Evolutionary conservation across 2,113 vertebrate species (phyloP), one percentile per base, ranked within the genome.

Genomic region (Greenwoodochromis staneri): DNA sequence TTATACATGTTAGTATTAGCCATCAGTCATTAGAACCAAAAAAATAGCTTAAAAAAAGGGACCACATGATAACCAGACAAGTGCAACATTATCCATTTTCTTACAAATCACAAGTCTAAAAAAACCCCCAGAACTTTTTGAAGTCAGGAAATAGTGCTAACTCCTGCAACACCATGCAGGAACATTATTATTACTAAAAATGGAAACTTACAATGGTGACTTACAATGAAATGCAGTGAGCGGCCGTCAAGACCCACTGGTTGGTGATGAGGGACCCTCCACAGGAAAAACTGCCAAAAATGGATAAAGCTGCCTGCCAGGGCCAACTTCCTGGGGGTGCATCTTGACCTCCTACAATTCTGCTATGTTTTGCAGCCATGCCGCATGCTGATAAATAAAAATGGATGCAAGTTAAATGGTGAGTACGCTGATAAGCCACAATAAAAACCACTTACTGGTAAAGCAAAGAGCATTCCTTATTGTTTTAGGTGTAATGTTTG

Each of bases 161-260:
- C 40, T 40, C 21, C 40, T 27, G 13, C 69, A 73, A 42, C 40
- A 45, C 40, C 69, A 27, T 73, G 13, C 13, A 17, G 13, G 1
- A 73, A 27, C 7, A 73, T 34, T 61, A 16, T 42, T 71, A 42
- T 24, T 9, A 27, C n/a, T 27, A 24, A 51, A 51, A 80, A 80
- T 51, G 14, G 7, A 13, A 51, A 81, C 16, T 4, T 29, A 11
- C 11, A 42, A n/a, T 19, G 17, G 6, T 17, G 7, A 45, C 54
- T 89, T 9, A 94, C 92, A 0, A 0, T 4, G 1, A 0, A 0
- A 16, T 0, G 82, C 93, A 92, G 80, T 87, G 82, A 34, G 88
- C 87, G 8, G 87, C 85, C 4, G 93, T 93, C 84, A 93, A 24
- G 31, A 94, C 87, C 93, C 93, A 92, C 14, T 84, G 21, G 5